phyloP scores from a whole-genome alignment of 2,888 invertebrate genomes.

The Cantharis lateralis region DNA sequence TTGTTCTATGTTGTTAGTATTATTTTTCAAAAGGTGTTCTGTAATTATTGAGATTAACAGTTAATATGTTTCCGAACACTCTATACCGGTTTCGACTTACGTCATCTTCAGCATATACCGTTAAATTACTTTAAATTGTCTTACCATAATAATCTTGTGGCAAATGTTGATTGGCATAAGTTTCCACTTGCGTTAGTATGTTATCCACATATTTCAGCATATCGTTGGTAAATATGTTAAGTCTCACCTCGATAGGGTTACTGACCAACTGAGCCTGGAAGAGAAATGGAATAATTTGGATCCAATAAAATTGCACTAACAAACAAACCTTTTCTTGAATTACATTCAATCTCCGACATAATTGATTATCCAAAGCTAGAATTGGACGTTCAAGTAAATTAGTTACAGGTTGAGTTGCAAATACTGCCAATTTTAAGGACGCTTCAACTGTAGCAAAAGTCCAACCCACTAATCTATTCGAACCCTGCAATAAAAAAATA shows the following conservation, averaged over 20 bases:
- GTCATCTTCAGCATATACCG: too few species aligned
- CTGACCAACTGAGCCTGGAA: background rate
- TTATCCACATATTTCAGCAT: background rate
- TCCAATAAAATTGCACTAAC: background rate
- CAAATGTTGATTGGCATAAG: background rate
- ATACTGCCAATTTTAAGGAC: slow-evolving; percentile 73
- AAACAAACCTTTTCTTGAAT: slow-evolving; percentile 77
- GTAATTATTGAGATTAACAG: too few species aligned
- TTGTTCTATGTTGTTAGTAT: background rate
- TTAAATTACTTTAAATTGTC: background rate
- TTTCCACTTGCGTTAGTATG: background rate
- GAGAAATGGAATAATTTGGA: background rate
- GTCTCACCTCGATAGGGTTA: background rate
- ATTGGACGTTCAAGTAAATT: slow-evolving; percentile 75
- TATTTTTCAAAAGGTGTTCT: background rate
- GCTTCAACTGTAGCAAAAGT: slow-evolving; percentile 75
- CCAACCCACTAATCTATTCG: slow-evolving; percentile 76
- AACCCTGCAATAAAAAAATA: slow-evolving; percentile 59
- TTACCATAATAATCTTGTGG: background rate
- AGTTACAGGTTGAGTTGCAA: slow-evolving; percentile 75
- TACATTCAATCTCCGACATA: slow-evolving; percentile 82
- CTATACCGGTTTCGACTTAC: too few species aligned
- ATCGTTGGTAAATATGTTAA: background rate
- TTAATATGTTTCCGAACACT: too few species aligned
- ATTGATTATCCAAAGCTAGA: slow-evolving; percentile 71